Evolutionary conservation across 2,888 invertebrate genomes (phyloP), one percentile per base, ranked within the genome.

Genomic region (Ypsolopha sequella): DNA sequence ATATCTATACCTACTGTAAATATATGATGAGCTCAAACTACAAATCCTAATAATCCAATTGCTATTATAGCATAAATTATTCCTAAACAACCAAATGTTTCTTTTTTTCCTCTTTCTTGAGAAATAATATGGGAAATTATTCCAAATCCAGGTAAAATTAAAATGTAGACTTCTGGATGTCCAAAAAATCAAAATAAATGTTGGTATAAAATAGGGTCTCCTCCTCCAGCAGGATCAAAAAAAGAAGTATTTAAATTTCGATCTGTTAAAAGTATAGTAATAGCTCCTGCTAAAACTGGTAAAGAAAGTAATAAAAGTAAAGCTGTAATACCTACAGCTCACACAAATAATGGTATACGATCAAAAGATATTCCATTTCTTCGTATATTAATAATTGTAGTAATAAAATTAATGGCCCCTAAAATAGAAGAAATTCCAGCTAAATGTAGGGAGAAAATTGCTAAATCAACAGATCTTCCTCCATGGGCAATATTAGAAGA

Each of bases 161-260:
- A 80, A 92, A 94, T 93, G 80, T 95, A 95, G 56, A 95, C 93
- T 90, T 95, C 94, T 8, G 94, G 94, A 52, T 95, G 94, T 0
- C 94, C 94, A 89, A 95, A 95, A 85, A 95, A 95, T 91, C 94
- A 95, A 84, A 95, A 94, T 88, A 94, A 80, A 74, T 95, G 93
- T 89, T 94, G 93, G 51, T 92, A 94, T 60, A 95, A 61, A 80
- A 95, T 90, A 2, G 93, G 94, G 52, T 95, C 94, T 51, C 94
- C 95, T 35, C 94, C 94, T 55, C 93, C 93, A 0, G 89, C 88
- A 0, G 93, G 93, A 38, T 94, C 93, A 89, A 94, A 95, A 76
- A 95, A 95, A 0, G 92, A 90, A 0, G 93, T 93, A 87, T 93
- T 93, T 73, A 94, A 72, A 80, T 95, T 94, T 70, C 93, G 93